These are phyloP conservation scores for Hoplostethus atlanticus DNA, from an alignment of 2,797 vertebrate genomes.

Conservation along the genomic window DNA sequence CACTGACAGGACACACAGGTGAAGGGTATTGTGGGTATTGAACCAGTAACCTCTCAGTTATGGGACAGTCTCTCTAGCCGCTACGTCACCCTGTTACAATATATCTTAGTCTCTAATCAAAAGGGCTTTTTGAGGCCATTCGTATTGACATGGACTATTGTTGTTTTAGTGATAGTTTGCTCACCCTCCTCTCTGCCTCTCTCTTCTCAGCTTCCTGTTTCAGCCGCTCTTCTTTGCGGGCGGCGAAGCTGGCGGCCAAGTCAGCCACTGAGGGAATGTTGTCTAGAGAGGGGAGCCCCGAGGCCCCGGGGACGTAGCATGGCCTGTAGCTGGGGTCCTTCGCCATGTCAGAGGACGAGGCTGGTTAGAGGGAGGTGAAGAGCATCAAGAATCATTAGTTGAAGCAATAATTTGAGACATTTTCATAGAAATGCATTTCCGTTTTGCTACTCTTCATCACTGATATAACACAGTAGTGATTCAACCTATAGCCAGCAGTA, in stretches of 20 bases:
- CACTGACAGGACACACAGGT: too few species aligned
- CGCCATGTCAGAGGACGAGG: constrained; percentile 77
- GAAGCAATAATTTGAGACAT: too few species aligned
- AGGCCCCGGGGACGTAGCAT: constrained; percentile 75
- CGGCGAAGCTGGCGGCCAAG: constrained; percentile 79
- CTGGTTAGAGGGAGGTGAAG: constrained; percentile 48
- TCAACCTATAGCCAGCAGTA: too few species aligned
- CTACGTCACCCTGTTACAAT: too few species aligned
- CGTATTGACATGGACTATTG: too few species aligned
- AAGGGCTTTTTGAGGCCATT: background rate
- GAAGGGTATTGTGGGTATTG: too few species aligned
- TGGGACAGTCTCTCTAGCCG: too few species aligned
- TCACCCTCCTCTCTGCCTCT: constrained; percentile 84
- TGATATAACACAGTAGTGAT: too few species aligned
- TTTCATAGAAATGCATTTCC: too few species aligned
- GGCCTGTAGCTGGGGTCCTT: constrained; percentile 82
- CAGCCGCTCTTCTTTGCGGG: constrained; percentile 84
- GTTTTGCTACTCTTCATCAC: too few species aligned
- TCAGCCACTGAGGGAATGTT: constrained; percentile 87
- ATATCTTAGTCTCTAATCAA: too few species aligned
- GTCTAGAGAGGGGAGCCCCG: constrained; percentile 84
- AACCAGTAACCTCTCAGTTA: too few species aligned
- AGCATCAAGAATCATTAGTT: background rate
- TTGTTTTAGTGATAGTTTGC: background rate
- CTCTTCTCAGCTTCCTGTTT: constrained; percentile 89